These are phyloP conservation scores for Halcyon malimbica DNA, from an alignment of 2,113 vertebrate species.

Conservation along the genomic window DNA sequence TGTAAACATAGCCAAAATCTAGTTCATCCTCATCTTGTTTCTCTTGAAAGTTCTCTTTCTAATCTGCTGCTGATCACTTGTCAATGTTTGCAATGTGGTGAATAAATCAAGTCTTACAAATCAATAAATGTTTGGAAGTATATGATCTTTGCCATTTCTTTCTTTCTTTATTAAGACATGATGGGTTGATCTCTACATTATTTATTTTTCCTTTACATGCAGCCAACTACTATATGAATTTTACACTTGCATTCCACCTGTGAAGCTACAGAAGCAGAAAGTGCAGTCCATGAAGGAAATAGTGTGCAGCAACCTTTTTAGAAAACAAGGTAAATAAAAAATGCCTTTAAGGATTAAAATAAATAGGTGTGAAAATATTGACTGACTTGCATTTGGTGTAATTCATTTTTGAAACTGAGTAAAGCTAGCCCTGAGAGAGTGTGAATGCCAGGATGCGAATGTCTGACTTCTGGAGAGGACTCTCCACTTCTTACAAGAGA, in stretches of 20 bases:
- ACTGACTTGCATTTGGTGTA: not conserved
- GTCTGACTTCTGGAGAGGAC: not conserved
- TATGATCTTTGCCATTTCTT: not conserved
- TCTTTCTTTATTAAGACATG: not conserved
- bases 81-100: not conserved
- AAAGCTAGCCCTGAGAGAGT: not conserved
- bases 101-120: not conserved
- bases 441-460: not conserved
- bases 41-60: not conserved
- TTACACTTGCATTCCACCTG: constrained; percentile 91
- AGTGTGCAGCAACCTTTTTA: constrained; percentile 91
- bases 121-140: not conserved
- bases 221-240: constrained; percentile 94
- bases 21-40: not conserved
- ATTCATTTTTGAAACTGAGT: not conserved
- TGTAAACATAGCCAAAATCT: not conserved
- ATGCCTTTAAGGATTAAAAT: not conserved
- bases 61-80: not conserved
- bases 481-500: not conserved
- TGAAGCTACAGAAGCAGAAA: constrained; percentile 93
- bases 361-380: not conserved
- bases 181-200: not conserved
- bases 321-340: constrained; percentile 85
- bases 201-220: constrained; percentile 27
- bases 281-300: constrained; percentile 96